Percentiles rank a stretch among this genome's conserved stretches.
Conservation (phyloP, 2,888 invertebrate genomes). For the Tineola bisselliella region DNA sequence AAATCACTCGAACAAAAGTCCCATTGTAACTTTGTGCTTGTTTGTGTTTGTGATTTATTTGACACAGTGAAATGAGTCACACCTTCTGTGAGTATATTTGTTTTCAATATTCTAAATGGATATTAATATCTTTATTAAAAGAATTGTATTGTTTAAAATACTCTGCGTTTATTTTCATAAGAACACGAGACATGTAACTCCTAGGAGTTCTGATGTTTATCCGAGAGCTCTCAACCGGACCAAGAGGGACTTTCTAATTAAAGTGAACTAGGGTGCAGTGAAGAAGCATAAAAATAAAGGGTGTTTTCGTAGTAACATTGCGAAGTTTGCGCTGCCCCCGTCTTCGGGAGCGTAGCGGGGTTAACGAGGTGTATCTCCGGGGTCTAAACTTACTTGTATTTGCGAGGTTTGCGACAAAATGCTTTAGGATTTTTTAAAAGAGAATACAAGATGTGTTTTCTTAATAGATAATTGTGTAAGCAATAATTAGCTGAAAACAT, state of each 20-base stretch:
- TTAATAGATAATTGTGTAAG: background rate
- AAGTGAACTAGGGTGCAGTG: conserved; percentile 2
- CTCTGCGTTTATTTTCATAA: no score
- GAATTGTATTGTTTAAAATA: no score
- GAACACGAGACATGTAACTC: background rate
- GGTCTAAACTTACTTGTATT: conserved; percentile 4
- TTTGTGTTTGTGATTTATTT: background rate
- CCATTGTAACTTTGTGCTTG: background rate
- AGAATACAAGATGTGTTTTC: background rate
- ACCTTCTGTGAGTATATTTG: no score
- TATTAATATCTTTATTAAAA: no score
- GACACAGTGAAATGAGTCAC: background rate
- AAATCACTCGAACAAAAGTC: background rate
- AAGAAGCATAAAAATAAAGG: conserved; percentile 9
- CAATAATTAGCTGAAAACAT: no score
- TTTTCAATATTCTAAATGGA: no score
- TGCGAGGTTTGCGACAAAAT: background rate
- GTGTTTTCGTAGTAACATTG: conserved; percentile 5
- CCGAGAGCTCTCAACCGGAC: background rate
- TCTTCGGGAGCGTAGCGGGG: conserved; percentile 8
- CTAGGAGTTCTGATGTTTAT: background rate
- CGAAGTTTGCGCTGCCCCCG: background rate
- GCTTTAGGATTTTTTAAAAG: background rate
- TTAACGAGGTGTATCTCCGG: conserved; percentile 12
- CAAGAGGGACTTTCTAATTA: background rate